Evolutionary conservation across 2,888 invertebrate species (phyloP).

Genomic region (Aphrophora alni): DNA sequence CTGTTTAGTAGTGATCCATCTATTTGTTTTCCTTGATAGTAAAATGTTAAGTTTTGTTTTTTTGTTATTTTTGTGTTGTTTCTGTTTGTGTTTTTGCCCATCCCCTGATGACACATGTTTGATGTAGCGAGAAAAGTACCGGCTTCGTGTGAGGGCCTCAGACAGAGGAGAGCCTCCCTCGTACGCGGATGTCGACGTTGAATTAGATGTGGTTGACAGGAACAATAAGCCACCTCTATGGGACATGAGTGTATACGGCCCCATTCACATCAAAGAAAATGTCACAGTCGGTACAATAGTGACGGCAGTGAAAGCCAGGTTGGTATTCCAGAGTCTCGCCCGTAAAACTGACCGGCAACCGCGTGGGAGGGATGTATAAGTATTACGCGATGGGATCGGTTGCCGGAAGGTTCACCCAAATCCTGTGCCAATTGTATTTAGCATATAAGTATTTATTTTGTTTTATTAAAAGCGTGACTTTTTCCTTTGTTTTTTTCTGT

Average conservation of each 20-base stretch:
- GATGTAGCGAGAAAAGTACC: constrained; percentile 91
- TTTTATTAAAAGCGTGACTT: constrained; percentile 71
- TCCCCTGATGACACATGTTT: constrained; percentile 50
- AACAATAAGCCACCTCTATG: constrained; percentile 98
- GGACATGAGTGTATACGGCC: constrained; percentile 95
- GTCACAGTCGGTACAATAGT: constrained; percentile 98
- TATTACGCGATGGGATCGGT: background rate
- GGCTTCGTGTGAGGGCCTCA: constrained; percentile 94
- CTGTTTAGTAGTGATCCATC: background rate
- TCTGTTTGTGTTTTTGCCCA: constrained; percentile 47
- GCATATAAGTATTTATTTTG: constrained; percentile 56
- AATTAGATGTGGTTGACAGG: constrained; percentile 97
- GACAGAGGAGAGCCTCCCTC: constrained; percentile 93
- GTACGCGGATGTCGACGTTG: constrained; percentile 95
- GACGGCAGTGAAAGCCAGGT: constrained; percentile 97
- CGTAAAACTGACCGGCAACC: constrained; percentile 32
- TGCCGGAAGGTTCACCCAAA: constrained; percentile 25
- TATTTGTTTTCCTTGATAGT: constrained; percentile 39
- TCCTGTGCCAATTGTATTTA: constrained; percentile 18
- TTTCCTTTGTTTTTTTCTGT: constrained; percentile 66
- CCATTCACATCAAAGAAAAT: constrained; percentile 98
- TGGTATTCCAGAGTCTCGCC: constrained; percentile 50
- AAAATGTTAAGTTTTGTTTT: constrained; percentile 38
- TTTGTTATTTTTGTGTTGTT: constrained; percentile 41
- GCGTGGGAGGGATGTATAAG: background rate